Evolutionary conservation across 2,113 vertebrate species (phyloP), one percentile per base, ranked within the genome.

Genomic region (Zeus faber): DNA sequence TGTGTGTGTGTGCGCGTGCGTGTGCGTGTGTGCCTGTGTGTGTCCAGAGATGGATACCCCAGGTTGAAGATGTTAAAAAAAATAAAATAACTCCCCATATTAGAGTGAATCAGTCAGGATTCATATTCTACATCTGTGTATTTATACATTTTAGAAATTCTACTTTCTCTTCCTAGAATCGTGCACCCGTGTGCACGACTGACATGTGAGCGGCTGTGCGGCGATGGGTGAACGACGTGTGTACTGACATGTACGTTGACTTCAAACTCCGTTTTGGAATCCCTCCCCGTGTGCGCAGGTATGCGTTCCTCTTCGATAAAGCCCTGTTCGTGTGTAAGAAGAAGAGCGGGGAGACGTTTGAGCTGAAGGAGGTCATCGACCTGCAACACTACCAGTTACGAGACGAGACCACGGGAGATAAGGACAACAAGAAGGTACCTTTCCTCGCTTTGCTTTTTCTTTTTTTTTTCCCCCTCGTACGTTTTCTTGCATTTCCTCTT

Each of bases 291-390:
- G 17, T 25, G 6, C 39, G 27, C 87, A 98, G 95, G 84, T 95
- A 97, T 0, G 93, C 90, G 0, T 97, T 97, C 76, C 92, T 98
- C 50, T 91, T 98, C 6, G 96, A 98, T 72, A 95, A 93, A 71
- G 96, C 93, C 7, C 82, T 98, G 77, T 84, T 98, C 54, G 88
- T 98, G 65, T 98, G 95, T 74, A 98, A 98, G 72, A 92, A 91
- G 62, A 92, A 93, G 7, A 78, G 87, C 2, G 93, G 95, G 0
- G 96, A 98, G 70, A 89, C 80, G 0, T 94, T 94, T 1, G 96
- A 98, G 61, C 75, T 96, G 43, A 98, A 95, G 76, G 91, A 91
- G 1, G 82, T 93, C 0, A 87, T 98, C 23, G 88, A 93, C 3
- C 88, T 98, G 8, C 90, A 93, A 43, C 73, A 77, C 62, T 96